A percentile compares a stretch with the other conserved stretches of the same genome.
Conservation (phyloP, 2,113 vertebrate species). For the Peromyscus maniculatus region DNA sequence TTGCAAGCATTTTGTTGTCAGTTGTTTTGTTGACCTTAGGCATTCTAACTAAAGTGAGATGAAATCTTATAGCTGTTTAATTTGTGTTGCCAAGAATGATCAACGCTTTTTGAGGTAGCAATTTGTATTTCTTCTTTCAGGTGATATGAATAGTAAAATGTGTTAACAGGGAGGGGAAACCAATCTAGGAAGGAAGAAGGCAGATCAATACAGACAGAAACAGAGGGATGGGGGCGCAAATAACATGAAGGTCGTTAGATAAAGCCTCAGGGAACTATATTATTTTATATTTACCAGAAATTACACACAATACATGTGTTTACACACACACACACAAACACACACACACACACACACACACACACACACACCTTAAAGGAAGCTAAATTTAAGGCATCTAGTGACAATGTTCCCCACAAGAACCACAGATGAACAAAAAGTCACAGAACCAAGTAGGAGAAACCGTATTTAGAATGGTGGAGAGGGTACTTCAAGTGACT, state of each 20-base stretch:
- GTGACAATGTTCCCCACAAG: not conserved
- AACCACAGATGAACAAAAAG: not conserved
- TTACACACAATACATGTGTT: no score
- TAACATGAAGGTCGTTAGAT: not conserved
- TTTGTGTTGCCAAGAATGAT: not conserved
- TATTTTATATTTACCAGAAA: not conserved
- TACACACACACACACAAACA: no score
- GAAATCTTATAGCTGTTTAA: not conserved
- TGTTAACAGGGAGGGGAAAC: not conserved
- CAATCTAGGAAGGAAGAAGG: not conserved
- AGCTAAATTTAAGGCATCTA: not conserved
- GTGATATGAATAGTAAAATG: not conserved
- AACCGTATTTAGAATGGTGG: not conserved
- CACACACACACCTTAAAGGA: not conserved
- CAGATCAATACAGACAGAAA: not conserved
- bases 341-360: no score
- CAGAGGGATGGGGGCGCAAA: not conserved
- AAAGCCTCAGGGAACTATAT: not conserved
- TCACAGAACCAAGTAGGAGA: not conserved
- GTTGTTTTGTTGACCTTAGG: not conserved
- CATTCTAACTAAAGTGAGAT: not conserved
- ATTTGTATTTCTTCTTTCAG: not conserved
- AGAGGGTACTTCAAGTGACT: not conserved
- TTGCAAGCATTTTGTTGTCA: not conserved
- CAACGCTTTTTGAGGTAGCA: not conserved